Evolutionary conservation across 2,797 vertebrate genomes (phyloP), one percentile per base, ranked within the genome.

Genomic region (Urosaurus nigricauda): DNA sequence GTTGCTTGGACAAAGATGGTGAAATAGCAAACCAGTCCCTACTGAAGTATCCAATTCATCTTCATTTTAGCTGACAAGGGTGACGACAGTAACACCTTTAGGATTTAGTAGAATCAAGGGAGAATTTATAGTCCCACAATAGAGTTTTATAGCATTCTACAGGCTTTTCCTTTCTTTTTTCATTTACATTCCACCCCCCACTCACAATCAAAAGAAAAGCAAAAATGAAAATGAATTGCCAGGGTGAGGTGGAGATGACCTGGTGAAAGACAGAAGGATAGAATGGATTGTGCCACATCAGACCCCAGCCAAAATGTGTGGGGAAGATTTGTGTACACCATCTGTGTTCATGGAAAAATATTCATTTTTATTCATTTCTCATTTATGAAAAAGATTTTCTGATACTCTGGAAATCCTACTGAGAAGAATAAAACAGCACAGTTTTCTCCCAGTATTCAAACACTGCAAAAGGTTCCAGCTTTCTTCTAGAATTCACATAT

Each of bases 141-240:
- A 83, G 82, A 94, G 0, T 84, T 93, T 89, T 85, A 86, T 56
- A 93, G 87, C 90, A 43, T 75, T 86, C 51, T 85, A 60, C 82
- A 85, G 65, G 65, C 29, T 68, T 68, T 12, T 12, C 29, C 2
- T 65, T 65, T 32, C 4, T 32, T 32, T 32, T 8, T 9, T 43
- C 43, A 68, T 29, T 68, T 32, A 68, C 9, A 29, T 91, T 89
- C 1, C 7, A 51, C 47, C 37, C 17, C 17, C 3, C 5, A 90
- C 13, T 29, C 90, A 16, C 12, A 5, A 77, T 85, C 35, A 65
- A 2, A 11, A 87, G 9, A 0, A 11, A 4, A 56, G 75, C 5
- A 16, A 86, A 53, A 83, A 12, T 79, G 11, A 32, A 79, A 79
- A 19, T 68, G 63, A 63, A 12, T 58, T 13, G 21, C 56, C 26